Conservation (phyloP, 2,797 vertebrate genomes). For the Setipinna tenuifilis region DNA sequence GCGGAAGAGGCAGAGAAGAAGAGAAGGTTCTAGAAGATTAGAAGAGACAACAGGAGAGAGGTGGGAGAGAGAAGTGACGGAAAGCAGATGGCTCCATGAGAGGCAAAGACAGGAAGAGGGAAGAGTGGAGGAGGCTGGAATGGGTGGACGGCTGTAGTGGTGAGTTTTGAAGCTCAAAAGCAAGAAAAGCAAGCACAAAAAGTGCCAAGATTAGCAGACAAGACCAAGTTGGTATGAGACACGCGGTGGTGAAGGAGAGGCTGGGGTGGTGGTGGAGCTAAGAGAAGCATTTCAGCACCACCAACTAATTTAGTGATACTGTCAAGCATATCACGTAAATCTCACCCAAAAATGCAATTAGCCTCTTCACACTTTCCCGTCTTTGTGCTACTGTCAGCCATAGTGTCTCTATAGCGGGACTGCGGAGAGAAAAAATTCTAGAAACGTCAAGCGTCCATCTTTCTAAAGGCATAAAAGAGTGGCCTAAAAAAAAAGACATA, state of each 20-base stretch:
- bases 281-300: neutral
- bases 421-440: neutral
- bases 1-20: too few species aligned
- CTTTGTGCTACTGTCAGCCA: neutral
- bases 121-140: neutral
- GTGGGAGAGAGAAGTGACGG: neutral
- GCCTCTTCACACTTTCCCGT: conserved; percentile 8
- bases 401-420: neutral
- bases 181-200: neutral
- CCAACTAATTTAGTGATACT: neutral
- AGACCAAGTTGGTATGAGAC: neutral
- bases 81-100: neutral
- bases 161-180: neutral
- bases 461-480: neutral
- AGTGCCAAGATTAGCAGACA: neutral
- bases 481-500: neutral
- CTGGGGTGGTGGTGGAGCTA: neutral
- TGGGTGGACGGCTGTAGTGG: neutral
- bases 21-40: too few species aligned
- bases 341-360: neutral
- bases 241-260: neutral
- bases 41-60: neutral
- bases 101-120: neutral
- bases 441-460: neutral
- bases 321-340: conserved; percentile 6